Evolutionary conservation across 2,797 vertebrate species (phyloP).

Genomic region (Bradypodion ventrale): DNA sequence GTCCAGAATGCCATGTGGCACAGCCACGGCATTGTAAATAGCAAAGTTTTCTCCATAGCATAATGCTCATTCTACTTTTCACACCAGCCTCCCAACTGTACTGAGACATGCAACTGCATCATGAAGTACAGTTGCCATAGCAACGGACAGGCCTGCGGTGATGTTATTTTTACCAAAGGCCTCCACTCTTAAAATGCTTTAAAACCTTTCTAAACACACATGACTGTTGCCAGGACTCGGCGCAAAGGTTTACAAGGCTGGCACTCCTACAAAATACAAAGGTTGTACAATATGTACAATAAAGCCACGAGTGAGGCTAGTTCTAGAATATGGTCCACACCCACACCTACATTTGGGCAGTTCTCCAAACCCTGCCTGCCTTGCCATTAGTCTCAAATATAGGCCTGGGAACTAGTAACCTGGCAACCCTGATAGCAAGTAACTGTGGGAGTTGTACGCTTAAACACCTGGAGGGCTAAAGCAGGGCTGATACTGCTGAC

Average conservation of each 20-base stretch:
- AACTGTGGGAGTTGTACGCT: background rate
- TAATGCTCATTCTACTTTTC: background rate
- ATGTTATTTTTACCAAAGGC: background rate
- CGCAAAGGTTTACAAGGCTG: too few species aligned
- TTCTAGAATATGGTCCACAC: too few species aligned
- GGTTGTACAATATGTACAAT: too few species aligned
- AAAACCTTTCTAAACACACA: background rate
- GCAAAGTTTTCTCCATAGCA: background rate
- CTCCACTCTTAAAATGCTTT: background rate
- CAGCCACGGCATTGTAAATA: background rate
- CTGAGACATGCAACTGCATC: background rate
- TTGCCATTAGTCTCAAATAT: too few species aligned
- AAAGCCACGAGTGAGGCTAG: too few species aligned
- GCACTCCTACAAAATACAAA: too few species aligned
- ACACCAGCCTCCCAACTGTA: background rate
- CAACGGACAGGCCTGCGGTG: background rate
- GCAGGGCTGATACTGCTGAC: too few species aligned
- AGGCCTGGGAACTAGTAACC: too few species aligned
- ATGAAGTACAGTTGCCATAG: conserved; percentile 9
- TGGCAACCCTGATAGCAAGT: background rate
- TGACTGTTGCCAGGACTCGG: too few species aligned
- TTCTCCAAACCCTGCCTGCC: too few species aligned
- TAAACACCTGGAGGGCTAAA: background rate
- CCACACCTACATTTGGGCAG: too few species aligned
- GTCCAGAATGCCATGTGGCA: background rate